These are phyloP conservation scores for Epizoanthus scotinus DNA, from an alignment of 92 coral and sea anemone genomes.

Conservation along the genomic window DNA sequence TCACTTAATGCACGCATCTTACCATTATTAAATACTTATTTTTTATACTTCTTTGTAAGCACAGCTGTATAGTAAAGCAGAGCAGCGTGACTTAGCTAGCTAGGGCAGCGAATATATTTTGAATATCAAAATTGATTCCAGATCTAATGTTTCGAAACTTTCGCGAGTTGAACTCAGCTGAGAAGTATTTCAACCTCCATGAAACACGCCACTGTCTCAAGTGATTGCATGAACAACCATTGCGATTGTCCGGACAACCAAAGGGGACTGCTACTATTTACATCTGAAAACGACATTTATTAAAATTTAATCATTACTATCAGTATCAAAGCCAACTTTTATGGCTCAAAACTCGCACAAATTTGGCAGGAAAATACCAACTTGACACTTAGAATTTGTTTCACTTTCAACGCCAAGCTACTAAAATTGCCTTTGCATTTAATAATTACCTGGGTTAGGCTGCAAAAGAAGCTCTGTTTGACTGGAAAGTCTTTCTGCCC, in stretches of 20 bases:
- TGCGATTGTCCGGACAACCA: constrained; percentile 3
- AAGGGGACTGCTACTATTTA: not conserved
- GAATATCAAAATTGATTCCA: not conserved
- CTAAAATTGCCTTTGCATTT: not conserved
- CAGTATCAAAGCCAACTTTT: not conserved
- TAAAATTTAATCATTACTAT: constrained; percentile 22
- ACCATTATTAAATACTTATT: too few relatives aligned
- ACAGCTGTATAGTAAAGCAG: too few relatives aligned
- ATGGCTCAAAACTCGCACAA: not conserved
- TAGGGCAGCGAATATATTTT: not conserved
- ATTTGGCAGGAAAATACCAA: not conserved
- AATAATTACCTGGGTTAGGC: constrained; percentile 87
- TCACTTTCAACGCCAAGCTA: not conserved
- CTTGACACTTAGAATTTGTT: too few relatives aligned
- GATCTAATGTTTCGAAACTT: not conserved
- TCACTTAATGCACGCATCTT: too few relatives aligned
- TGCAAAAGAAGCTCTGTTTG: constrained; percentile 86
- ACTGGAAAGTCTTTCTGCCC: constrained; percentile 81
- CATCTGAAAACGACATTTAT: not conserved
- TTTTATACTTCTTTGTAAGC: too few relatives aligned
- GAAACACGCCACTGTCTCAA: not conserved
- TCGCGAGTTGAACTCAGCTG: not conserved
- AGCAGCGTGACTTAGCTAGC: not conserved
- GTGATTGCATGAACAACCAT: not conserved
- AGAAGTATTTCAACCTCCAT: not conserved